Evolutionary conservation across 2,797 vertebrate genomes (phyloP), one percentile per base, ranked within the genome.

Genomic region (Sciurus carolinensis): DNA sequence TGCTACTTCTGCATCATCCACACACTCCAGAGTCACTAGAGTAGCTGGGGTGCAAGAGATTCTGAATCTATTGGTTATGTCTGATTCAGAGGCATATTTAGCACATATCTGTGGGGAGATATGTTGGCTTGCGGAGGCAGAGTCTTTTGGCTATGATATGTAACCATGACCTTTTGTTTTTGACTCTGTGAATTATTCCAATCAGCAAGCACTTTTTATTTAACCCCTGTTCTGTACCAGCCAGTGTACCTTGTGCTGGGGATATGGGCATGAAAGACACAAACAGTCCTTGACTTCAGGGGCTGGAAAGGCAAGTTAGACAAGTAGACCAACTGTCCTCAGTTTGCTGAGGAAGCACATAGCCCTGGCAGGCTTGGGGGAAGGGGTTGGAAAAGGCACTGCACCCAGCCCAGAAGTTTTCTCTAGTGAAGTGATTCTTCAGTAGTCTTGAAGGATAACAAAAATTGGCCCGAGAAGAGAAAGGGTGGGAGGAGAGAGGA

Each of bases 141-240:
- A 47, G 59, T 81, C 54, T 87, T 80, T 88, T 83, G 77, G 83
- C 71, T 84, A 8, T 84, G 85, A 26, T 54, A 7, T 54, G 28
- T 81, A 75, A 88, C 75, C 10, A 22, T 71, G 86, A 96, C 92
- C 89, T 95, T 94, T 87, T 52, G 86, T 90, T 79, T 17, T 91
- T 93, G 91, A 54, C 76, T 93, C 10, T 64, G 77, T 88, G 87
- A 95, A 72, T 96, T 67, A 85, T 75, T 90, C 83, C 64, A 83
- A 86, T 95, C 90, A 86, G 52, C 50, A 90, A 95, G 85, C 17
- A 3, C 42, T 93, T 95, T 96, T 95, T 85, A 80, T 52, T 94
- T 82, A 92, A 80, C 92, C 28, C 13, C 66, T 83, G 79, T 88
- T 88, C 52, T 93, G 30, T 39, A 52, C 28, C n/a, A 84, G 71